Percentiles rank a stretch among this genome's conserved stretches.
phyloP scores from a whole-genome alignment of 2,888 invertebrate genomes.

The Melinaea marsaeus region DNA sequence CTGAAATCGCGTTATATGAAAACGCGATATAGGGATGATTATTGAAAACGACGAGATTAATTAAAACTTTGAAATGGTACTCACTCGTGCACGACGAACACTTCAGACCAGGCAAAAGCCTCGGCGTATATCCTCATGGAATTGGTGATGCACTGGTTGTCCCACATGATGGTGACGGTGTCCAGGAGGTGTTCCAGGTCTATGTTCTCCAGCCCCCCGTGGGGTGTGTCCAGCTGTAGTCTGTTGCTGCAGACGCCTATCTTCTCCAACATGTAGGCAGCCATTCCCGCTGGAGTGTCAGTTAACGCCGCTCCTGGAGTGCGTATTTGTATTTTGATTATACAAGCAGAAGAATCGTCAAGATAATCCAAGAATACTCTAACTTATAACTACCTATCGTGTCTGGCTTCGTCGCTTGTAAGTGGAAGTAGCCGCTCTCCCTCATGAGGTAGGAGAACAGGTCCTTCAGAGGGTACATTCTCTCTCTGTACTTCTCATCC shows the following conservation, averaged over 20 bases:
- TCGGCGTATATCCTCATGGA: slow-evolving; percentile 87
- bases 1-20: no score
- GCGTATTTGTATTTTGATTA: no score
- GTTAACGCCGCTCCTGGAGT: slow-evolving; percentile 76
- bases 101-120: slow-evolving; percentile 49
- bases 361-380: no score
- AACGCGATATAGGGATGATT: no score
- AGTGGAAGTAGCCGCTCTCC: slow-evolving; percentile 82
- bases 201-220: slow-evolving; percentile 82
- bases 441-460: slow-evolving; percentile 47
- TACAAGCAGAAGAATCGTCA: no score
- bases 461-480: slow-evolving; percentile 73
- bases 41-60: no score
- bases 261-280: slow-evolving; percentile 93
- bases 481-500: slow-evolving; percentile 58
- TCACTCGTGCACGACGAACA: slow-evolving; percentile 49
- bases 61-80: slow-evolving; percentile 26
- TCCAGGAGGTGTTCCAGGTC: slow-evolving; percentile 86
- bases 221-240: slow-evolving; percentile 71
- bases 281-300: slow-evolving; percentile 90
- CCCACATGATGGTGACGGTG: slow-evolving; percentile 90
- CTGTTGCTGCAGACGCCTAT: slow-evolving; percentile 84
- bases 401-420: slow-evolving; percentile 91
- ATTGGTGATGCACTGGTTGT: slow-evolving; percentile 85
- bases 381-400: slow-evolving; percentile 79